Percentiles rank a stretch among this genome's conserved stretches.
phyloP scores from a whole-genome alignment of 2,797 vertebrate genomes.

The Naso thynnoides region DNA sequence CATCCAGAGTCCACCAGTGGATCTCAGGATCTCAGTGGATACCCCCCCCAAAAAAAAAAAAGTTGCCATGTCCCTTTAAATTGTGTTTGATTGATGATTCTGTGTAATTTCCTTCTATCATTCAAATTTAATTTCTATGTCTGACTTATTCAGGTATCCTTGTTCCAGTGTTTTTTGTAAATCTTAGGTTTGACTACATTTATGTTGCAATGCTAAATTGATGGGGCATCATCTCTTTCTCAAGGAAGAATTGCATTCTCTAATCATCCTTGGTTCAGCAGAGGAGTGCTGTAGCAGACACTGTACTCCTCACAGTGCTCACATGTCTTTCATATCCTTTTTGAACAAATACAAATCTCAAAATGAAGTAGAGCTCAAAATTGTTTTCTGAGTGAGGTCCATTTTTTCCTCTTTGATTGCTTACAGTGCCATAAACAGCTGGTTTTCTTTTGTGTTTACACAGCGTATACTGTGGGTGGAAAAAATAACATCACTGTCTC shows the following conservation, averaged over 20 bases:
- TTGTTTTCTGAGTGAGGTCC: constrained; percentile 40
- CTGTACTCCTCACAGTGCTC: neutral
- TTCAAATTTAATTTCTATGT: neutral
- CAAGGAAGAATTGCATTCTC: neutral
- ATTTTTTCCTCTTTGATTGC: constrained; percentile 44
- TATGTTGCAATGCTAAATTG: neutral
- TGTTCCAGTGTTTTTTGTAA: neutral
- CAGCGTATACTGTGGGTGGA: constrained; percentile 57
- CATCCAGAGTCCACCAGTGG: too few relatives aligned
- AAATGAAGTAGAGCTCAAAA: constrained; percentile 37
- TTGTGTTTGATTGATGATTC: too few relatives aligned
- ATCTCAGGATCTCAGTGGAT: too few relatives aligned
- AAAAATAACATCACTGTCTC: constrained; percentile 57
- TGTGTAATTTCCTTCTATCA: neutral
- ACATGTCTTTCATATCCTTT: constrained; percentile 21
- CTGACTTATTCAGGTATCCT: neutral
- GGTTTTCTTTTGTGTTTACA: constrained; percentile 66
- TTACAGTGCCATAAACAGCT: constrained; percentile 61
- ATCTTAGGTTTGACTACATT: neutral
- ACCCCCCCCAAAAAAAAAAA: too few relatives aligned
- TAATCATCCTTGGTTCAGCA: neutral
- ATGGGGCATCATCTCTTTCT: neutral
- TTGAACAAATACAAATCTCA: constrained; percentile 20
- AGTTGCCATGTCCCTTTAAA: too few relatives aligned
- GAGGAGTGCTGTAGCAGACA: constrained; percentile 1